phyloP scores from a whole-genome alignment of 2,797 vertebrate genomes.

The Ctenopoma kingsleyae region DNA sequence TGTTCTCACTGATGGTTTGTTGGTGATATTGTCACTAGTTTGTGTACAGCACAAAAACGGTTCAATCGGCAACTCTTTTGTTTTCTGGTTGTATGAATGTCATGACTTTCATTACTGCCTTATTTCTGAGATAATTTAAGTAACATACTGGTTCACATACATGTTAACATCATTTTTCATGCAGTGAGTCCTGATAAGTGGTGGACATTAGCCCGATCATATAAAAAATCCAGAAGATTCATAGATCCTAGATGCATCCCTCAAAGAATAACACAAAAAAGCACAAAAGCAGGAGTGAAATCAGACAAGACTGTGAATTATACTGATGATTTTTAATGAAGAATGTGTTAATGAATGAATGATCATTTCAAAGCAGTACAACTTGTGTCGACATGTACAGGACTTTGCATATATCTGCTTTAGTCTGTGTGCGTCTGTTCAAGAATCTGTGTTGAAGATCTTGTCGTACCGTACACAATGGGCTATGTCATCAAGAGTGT shows the following conservation, averaged over 20 bases:
- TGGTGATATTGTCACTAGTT: neutral
- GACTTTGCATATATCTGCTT: constrained; percentile 35
- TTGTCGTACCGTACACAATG: neutral
- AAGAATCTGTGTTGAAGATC: constrained; percentile 1
- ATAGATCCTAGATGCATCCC: neutral
- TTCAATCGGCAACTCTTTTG: neutral
- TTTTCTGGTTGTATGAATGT: neutral
- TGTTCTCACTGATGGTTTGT: constrained; percentile 2
- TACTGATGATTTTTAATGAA: constrained; percentile 9
- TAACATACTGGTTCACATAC: neutral
- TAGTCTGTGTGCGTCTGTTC: constrained; percentile 12
- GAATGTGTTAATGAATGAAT: constrained; percentile 48
- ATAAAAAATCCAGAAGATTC: constrained; percentile 6
- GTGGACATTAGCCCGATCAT: neutral
- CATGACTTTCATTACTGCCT: constrained; percentile 14
- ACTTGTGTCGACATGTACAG: constrained; percentile 40
- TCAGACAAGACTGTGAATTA: constrained; percentile 61
- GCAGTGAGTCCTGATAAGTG: neutral
- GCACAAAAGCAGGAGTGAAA: constrained; percentile 25
- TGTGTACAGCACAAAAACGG: constrained; percentile 3
- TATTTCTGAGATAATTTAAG: constrained; percentile 24
- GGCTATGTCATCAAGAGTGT: constrained; percentile 1
- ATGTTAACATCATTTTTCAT: neutral
- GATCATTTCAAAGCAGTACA: constrained; percentile 31
- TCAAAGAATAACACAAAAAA: constrained; percentile 21